Percentiles rank a stretch among this genome's conserved stretches.
Evolutionary conservation across 37 sponge, comb jelly and placozoan genomes (phyloP).

Genomic region (Aphrocallistes beatrix): DNA sequence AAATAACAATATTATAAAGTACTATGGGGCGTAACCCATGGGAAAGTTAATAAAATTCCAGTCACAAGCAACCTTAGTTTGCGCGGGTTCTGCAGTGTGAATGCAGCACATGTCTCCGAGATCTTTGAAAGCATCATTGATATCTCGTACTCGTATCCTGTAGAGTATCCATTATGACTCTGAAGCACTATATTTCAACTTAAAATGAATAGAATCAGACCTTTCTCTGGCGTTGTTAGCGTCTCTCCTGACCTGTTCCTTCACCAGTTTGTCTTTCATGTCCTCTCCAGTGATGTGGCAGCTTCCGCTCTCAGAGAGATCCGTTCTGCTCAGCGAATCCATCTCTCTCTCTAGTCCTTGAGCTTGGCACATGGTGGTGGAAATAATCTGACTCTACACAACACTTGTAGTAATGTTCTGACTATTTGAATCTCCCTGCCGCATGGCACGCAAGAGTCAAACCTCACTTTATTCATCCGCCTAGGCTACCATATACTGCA

Average conservation of each 20-base stretch:
- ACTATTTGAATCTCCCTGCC: too few relatives aligned
- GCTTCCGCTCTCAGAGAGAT: neutral
- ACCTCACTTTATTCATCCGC: too few relatives aligned
- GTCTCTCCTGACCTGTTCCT: constrained; percentile 7
- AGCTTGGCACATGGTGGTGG: too few relatives aligned
- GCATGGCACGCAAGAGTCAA: too few relatives aligned
- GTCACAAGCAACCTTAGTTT: neutral
- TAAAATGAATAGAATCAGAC: too few relatives aligned
- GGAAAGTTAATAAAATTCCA: too few relatives aligned
- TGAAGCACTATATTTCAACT: neutral
- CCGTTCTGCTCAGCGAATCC: neutral
- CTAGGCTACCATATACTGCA: too few relatives aligned
- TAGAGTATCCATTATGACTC: neutral
- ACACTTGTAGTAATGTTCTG: too few relatives aligned
- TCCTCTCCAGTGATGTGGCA: neutral
- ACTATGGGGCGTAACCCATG: too few relatives aligned
- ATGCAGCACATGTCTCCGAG: neutral
- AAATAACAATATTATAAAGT: too few relatives aligned
- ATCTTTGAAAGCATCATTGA: neutral
- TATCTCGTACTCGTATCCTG: neutral
- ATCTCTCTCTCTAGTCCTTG: too few relatives aligned
- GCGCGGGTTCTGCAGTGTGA: neutral
- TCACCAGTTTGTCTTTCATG: neutral
- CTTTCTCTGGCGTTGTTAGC: constrained; percentile 1
- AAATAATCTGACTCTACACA: too few relatives aligned